A percentile compares a stretch with the other conserved stretches of the same genome.
These are phyloP conservation scores for Macrophya alboannulata DNA, from an alignment of 2,888 invertebrate species.

Conservation along the genomic window DNA sequence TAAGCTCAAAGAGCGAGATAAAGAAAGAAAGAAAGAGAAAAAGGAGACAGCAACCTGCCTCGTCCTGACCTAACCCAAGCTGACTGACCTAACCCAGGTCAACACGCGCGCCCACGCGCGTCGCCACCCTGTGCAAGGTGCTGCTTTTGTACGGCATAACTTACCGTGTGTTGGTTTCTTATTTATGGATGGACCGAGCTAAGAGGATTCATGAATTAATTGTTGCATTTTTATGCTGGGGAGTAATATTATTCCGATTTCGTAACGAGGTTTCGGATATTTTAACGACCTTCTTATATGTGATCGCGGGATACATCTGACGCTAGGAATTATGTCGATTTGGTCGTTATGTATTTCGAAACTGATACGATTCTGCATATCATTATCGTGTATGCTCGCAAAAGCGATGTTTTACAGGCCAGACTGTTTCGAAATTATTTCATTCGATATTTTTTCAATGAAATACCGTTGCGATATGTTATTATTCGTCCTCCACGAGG, in stretches of 20 bases:
- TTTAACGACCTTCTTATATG: neutral
- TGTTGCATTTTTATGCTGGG: neutral
- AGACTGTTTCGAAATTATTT: constrained; percentile 18
- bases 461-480: constrained; percentile 18
- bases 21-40: constrained; percentile 47
- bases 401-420: neutral
- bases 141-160: constrained; percentile 44
- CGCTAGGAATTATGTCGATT: neutral
- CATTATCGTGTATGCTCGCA: constrained; percentile 20
- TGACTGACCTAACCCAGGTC: constrained; percentile 52
- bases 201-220: constrained; percentile 34
- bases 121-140: constrained; percentile 53
- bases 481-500: constrained; percentile 28
- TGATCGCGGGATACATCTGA: neutral
- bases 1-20: constrained; percentile 36
- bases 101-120: constrained; percentile 51
- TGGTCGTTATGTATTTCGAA: constrained; percentile 31
- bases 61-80: constrained; percentile 54
- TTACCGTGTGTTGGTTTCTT: constrained; percentile 2
- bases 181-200: constrained; percentile 40
- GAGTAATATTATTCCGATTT: neutral
- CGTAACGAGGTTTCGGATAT: constrained; percentile 8
- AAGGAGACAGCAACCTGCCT: constrained; percentile 37
- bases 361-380: constrained; percentile 5
- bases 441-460: constrained; percentile 26